Evolutionary conservation across 2,113 vertebrate genomes (phyloP), one percentile per base, ranked within the genome.

Genomic region (Indicator indicator): DNA sequence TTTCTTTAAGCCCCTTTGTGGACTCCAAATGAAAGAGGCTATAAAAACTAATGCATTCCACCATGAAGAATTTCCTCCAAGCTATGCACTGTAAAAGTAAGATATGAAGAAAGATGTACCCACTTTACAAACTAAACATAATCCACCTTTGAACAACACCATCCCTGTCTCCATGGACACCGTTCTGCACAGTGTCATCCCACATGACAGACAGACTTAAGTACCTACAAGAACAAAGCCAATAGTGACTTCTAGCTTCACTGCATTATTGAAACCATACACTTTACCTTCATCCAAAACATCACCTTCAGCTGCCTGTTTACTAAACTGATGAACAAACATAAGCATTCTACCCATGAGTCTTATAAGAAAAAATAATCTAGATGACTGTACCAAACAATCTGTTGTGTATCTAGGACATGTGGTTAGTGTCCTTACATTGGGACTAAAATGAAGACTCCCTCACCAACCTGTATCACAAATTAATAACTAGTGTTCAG

Each of bases 81-180:
- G 71, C 44, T 72, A 72, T 33, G 19, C 40, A 27, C 68, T 73
- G 32, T n/a, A 7, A 63, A 71, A 88, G 76, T 42, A 69, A 82
- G 54, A 88, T 72, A 69, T 30, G 64, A 93, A 94, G 90, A 91
- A 91, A 90, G 44, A 88, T 16, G 23, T 23, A 80, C 33, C 83
- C 83, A 76, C 44, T 89, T 88, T 33, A 75, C 38, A 69, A 91
- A 88, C 42, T 54, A 58, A 91, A 89, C 24, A 64, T 52, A 82
- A 91, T 76, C 90, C 63, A 83, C 59, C 59, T 89, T 72, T 0
- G 0, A 71, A 72, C 28, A 85, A 13, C 59, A 52, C 38, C 42
- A 19, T 42, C 63, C 42, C 58, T 75, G 75, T 75, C 82, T 89
- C 71, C 71, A 78, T 60, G 70, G 88, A 28, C 94, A 89, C 92